A percentile compares a stretch with the other conserved stretches of the same genome.
phyloP scores from a whole-genome alignment of 2,113 vertebrate genomes.

The Protobothrops flavoviridis region DNA sequence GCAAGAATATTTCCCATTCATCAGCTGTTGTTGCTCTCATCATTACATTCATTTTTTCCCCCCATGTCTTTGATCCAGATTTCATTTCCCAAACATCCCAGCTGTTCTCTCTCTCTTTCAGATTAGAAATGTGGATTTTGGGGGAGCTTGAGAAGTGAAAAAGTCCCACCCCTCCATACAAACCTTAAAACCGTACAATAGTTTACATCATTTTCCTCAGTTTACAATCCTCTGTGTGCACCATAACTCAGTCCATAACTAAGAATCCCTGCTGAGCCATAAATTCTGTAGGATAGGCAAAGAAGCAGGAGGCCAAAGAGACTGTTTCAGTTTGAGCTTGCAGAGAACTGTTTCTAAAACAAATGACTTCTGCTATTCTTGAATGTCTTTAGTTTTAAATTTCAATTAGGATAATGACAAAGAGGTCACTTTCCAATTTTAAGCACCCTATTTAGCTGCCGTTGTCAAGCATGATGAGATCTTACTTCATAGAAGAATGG shows the following conservation, averaged over 20 bases:
- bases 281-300: slow-evolving; percentile 33
- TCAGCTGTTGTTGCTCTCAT: slow-evolving; percentile 44
- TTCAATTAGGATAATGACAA: not conserved
- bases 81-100: slow-evolving; percentile 36
- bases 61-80: slow-evolving; percentile 42
- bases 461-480: not conserved
- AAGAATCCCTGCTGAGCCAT: slow-evolving; percentile 24
- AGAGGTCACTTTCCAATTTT: not conserved
- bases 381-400: not conserved
- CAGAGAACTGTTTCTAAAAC: not conserved
- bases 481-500: not conserved
- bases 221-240: not conserved
- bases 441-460: not conserved
- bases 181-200: slow-evolving; percentile 50
- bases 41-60: slow-evolving; percentile 43
- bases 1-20: slow-evolving; percentile 57
- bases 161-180: slow-evolving; percentile 49
- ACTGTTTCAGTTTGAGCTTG: not conserved
- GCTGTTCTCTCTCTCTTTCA: slow-evolving; percentile 18
- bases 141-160: slow-evolving; percentile 41
- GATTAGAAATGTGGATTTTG: slow-evolving; percentile 46
- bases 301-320: slow-evolving; percentile 11
- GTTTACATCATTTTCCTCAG: slow-evolving; percentile 25
- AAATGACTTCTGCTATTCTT: slow-evolving; percentile 17
- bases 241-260: slow-evolving; percentile 39